These are phyloP conservation scores for Emydocephalus ijimae DNA, from an alignment of 2,113 vertebrate species.

Conservation along the genomic window DNA sequence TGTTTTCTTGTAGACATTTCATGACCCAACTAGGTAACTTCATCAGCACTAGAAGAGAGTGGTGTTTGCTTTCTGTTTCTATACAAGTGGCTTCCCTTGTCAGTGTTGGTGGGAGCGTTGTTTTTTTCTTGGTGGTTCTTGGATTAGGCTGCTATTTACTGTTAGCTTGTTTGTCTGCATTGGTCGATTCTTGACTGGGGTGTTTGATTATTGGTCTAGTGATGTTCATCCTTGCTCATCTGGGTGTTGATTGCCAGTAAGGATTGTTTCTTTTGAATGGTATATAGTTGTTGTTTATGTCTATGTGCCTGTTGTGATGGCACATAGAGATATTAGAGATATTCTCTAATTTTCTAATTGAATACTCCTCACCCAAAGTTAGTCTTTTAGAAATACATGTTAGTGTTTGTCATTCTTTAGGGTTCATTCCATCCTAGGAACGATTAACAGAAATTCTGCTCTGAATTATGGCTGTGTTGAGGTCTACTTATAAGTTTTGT, in stretches of 20 bases:
- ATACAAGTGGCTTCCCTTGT: neutral
- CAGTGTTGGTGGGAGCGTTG: neutral
- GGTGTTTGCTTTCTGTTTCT: neutral
- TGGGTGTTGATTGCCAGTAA: neutral
- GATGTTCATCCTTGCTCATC: neutral
- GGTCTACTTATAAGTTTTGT: neutral
- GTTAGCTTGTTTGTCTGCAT: neutral
- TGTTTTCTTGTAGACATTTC: neutral
- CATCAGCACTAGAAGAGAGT: neutral
- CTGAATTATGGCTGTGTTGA: neutral
- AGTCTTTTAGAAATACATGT: neutral
- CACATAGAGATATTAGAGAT: no score
- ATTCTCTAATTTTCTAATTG: neutral
- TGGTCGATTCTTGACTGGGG: neutral
- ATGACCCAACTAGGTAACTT: neutral
- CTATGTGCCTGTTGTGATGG: neutral
- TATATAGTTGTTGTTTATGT: neutral
- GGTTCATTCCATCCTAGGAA: neutral
- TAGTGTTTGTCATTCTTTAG: neutral
- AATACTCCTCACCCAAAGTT: neutral
- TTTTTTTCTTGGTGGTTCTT: neutral
- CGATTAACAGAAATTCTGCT: neutral
- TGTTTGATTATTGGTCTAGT: neutral
- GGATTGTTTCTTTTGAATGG: neutral
- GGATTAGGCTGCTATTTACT: neutral